phyloP scores from a whole-genome alignment of 2,888 invertebrate species.

The Pterostichus niger region DNA sequence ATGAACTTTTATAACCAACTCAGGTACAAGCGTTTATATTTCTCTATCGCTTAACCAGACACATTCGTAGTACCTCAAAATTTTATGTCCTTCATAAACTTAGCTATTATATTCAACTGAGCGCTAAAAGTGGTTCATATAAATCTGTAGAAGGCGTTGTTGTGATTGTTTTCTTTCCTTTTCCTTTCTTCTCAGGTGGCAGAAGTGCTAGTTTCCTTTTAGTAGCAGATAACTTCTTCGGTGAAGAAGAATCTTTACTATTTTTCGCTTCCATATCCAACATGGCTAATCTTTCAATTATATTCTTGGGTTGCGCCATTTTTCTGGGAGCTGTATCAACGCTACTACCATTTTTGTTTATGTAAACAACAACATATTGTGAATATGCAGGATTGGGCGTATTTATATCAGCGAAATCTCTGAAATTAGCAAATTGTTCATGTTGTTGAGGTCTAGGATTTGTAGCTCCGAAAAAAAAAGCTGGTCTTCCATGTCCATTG shows the following conservation, averaged over 20 bases:
- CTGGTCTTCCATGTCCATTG: constrained; percentile 86
- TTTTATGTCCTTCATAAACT: constrained; percentile 31
- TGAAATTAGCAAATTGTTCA: constrained; percentile 93
- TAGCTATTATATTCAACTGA: constrained; percentile 79
- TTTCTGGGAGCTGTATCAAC: constrained; percentile 79
- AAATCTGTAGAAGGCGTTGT: constrained; percentile 74
- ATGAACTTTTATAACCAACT: constrained; percentile 36
- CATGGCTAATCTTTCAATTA: constrained; percentile 88
- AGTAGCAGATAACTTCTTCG: constrained; percentile 80
- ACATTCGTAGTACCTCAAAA: constrained; percentile 25
- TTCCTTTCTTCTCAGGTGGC: constrained; percentile 79
- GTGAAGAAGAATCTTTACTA: constrained; percentile 70
- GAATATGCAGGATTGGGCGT: constrained; percentile 91
- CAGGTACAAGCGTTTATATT: constrained; percentile 57
- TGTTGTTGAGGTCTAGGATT: constrained; percentile 88
- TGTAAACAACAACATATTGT: constrained; percentile 90
- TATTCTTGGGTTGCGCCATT: constrained; percentile 84
- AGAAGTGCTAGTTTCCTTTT: constrained; percentile 83
- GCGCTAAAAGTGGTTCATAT: constrained; percentile 83
- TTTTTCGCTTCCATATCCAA: constrained; percentile 81
- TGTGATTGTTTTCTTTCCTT: constrained; percentile 77
- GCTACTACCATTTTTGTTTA: constrained; percentile 87
- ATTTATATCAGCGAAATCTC: constrained; percentile 94
- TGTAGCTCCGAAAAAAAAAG: constrained; percentile 77
- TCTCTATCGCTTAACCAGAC: neutral